These are phyloP conservation scores for Rhineura floridana DNA, from an alignment of 2,113 vertebrate species.

Conservation along the genomic window DNA sequence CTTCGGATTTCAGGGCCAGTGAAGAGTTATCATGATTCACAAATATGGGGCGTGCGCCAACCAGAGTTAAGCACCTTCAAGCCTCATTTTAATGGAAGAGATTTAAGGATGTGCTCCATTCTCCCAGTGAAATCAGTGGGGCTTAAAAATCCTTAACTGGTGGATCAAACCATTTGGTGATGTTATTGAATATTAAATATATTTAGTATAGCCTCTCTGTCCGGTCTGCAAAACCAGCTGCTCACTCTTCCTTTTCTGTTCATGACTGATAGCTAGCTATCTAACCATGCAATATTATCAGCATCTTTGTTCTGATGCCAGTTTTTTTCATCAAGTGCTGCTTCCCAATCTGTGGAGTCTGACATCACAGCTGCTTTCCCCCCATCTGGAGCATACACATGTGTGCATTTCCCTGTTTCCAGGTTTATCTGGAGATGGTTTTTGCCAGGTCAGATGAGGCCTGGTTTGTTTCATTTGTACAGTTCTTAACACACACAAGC, in stretches of 20 bases:
- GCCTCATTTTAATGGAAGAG: background rate
- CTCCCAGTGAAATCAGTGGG: background rate
- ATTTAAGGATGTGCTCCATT: background rate
- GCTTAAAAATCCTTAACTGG: background rate
- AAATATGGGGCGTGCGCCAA: background rate
- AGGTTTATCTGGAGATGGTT: slow-evolving; percentile 10
- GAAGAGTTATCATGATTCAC: background rate
- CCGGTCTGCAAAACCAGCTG: slow-evolving; percentile 1
- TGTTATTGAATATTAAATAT: background rate
- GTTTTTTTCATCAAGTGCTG: background rate
- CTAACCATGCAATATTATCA: background rate
- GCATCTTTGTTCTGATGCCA: slow-evolving; percentile 23
- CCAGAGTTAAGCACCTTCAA: background rate
- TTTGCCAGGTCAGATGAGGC: slow-evolving; percentile 28
- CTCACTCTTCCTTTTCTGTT: background rate
- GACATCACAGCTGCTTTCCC: slow-evolving; percentile 37
- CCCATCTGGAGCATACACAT: slow-evolving; percentile 32
- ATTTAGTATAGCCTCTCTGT: background rate
- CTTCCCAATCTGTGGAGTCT: slow-evolving; percentile 26
- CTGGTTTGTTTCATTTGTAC: slow-evolving; percentile 33
- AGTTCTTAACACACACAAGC: background rate
- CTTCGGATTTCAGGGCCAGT: background rate
- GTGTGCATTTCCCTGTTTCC: slow-evolving; percentile 20
- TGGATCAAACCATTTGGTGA: background rate
- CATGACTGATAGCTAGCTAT: slow-evolving; percentile 7